A percentile compares a stretch with the other conserved stretches of the same genome.
These are phyloP conservation scores for Pristionchus japonicus DNA, from an alignment of 2,888 invertebrate genomes.

Conservation along the genomic window DNA sequence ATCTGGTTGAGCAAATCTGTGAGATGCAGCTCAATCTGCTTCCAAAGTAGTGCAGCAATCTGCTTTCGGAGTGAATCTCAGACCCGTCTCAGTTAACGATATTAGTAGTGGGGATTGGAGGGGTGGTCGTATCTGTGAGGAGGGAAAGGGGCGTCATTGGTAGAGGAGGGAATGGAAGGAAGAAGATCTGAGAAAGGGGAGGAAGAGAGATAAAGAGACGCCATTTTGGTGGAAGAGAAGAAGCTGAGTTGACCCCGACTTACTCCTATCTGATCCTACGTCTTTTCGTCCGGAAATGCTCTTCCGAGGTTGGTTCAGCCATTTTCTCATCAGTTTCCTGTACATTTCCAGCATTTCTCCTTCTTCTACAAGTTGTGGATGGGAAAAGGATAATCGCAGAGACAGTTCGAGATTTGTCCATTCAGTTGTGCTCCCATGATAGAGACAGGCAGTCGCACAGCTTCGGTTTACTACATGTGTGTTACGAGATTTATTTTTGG, in stretches of 20 bases:
- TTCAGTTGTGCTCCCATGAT: conserved; percentile 37
- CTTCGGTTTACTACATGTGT: conserved; percentile 16
- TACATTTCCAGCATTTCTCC: background rate
- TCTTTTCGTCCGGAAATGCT: background rate
- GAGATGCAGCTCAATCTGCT: background rate
- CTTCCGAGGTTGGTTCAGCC: background rate
- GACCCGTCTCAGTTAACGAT: conserved; percentile 12
- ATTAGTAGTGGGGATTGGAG: conserved; percentile 34
- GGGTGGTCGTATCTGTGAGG: background rate
- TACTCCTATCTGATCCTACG: conserved; percentile 1
- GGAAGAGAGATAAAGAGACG: conserved; percentile 18
- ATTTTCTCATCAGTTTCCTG: background rate
- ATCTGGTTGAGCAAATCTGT: background rate
- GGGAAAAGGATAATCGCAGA: background rate
- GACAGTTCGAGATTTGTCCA: conserved; percentile 1
- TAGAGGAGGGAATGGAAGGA: background rate
- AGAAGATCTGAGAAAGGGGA: conserved; percentile 15
- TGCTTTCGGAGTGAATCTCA: background rate
- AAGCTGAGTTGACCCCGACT: background rate
- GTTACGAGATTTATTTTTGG: background rate
- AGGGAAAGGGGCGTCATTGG: background rate
- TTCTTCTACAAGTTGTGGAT: background rate
- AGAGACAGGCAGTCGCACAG: background rate
- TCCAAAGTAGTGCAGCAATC: background rate
- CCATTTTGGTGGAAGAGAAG: conserved; percentile 5